Conservation (phyloP, 2,113 vertebrate genomes). For the Camelus bactrianus region DNA sequence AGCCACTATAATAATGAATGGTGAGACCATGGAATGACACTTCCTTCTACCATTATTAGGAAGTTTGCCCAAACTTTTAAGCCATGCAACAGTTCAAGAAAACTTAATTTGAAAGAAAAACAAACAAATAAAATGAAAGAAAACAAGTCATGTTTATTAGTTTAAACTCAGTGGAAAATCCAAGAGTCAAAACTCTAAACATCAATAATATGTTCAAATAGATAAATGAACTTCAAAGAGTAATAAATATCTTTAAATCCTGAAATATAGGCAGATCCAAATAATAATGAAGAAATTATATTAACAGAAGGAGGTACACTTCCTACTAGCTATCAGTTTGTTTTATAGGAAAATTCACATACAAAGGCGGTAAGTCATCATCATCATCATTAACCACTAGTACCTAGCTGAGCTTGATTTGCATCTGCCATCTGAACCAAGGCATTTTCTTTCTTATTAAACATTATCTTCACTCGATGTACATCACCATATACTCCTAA, state of each 20-base stretch:
- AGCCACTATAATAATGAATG: neutral
- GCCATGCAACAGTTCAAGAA: slow-evolving; percentile 42
- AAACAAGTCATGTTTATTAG: slow-evolving; percentile 23
- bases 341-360: slow-evolving; percentile 46
- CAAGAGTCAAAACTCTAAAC: slow-evolving; percentile 29
- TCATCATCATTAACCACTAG: neutral
- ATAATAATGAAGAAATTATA: neutral
- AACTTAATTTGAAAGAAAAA: slow-evolving; percentile 46
- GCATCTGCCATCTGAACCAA: slow-evolving; percentile 94
- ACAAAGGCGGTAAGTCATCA: neutral
- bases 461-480: slow-evolving; percentile 94
- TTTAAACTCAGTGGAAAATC: slow-evolving; percentile 36
- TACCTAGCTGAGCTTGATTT: slow-evolving; percentile 93
- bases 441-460: slow-evolving; percentile 93
- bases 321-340: neutral
- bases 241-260: neutral
- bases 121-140: slow-evolving; percentile 7
- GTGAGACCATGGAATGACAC: neutral
- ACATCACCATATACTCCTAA: slow-evolving; percentile 94
- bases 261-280: slow-evolving; percentile 29
- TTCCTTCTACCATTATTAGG: neutral
- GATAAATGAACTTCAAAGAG: slow-evolving; percentile 51
- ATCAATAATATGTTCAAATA: slow-evolving; percentile 31
- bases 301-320: neutral
- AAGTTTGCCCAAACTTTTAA: slow-evolving; percentile 1